Conservation (phyloP, 1,140 invertebrate species). For the Bombus confusus region DNA sequence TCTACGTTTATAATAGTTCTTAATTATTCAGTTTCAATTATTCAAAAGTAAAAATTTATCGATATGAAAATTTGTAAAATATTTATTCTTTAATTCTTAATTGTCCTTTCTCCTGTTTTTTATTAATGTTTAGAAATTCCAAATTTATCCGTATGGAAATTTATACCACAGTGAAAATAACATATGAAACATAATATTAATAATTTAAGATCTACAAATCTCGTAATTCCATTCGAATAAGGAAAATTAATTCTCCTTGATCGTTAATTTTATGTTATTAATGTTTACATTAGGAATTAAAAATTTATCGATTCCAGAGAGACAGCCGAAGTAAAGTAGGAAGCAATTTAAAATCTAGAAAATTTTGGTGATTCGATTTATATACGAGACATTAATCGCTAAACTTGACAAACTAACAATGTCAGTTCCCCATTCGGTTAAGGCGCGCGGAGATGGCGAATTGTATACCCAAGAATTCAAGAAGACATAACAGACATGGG, state of each 20-base stretch:
- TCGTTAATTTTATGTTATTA: neutral
- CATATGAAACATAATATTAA: neutral
- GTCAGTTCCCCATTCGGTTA: neutral
- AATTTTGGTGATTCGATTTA: neutral
- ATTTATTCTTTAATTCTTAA: neutral
- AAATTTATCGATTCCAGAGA: neutral
- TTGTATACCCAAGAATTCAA: neutral
- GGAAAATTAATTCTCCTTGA: neutral
- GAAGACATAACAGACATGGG: neutral
- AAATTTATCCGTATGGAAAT: neutral
- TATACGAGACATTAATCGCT: neutral
- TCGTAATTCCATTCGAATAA: neutral
- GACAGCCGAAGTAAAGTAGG: too few relatives aligned
- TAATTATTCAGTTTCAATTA: neutral
- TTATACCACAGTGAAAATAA: neutral
- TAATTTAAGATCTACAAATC: neutral
- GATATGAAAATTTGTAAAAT: too few relatives aligned
- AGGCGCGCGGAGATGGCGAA: neutral
- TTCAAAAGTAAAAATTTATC: too few relatives aligned
- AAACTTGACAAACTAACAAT: too few relatives aligned
- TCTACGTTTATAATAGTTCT: neutral
- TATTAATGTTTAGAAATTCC: neutral
- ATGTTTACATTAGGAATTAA: neutral
- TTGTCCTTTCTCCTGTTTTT: neutral
- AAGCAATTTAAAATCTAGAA: neutral